Evolutionary conservation across 2,797 vertebrate species (phyloP).

Genomic region (Coreius guichenoti): DNA sequence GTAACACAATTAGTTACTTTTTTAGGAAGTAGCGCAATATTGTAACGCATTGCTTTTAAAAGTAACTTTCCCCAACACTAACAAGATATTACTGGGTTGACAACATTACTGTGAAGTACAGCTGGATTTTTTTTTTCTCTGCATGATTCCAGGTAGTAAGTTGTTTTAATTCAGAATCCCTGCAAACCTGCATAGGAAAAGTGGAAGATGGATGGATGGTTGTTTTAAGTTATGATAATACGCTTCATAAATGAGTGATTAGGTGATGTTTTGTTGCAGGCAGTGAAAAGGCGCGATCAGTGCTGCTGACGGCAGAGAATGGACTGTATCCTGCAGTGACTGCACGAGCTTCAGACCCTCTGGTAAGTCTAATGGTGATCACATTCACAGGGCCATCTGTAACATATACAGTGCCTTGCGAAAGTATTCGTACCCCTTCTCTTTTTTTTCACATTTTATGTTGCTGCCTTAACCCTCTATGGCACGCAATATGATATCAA

Average conservation of each 20-base stretch:
- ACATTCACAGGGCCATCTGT: background rate
- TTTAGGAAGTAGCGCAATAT: background rate
- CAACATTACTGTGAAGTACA: background rate
- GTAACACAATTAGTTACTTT: background rate
- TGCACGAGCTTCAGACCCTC: background rate
- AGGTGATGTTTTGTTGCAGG: conserved; percentile 57
- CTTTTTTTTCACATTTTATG: too few relatives aligned
- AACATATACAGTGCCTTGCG: too few relatives aligned
- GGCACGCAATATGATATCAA: too few relatives aligned
- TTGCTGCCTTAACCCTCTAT: too few relatives aligned
- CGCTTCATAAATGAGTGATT: conserved; percentile 6
- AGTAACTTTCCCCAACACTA: background rate
- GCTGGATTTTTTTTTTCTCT: background rate
- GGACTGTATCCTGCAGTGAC: conserved; percentile 51
- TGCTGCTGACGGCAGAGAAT: conserved; percentile 55
- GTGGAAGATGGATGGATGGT: background rate
- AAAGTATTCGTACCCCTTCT: too few relatives aligned
- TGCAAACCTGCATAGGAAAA: background rate
- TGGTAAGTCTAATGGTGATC: conserved; percentile 43
- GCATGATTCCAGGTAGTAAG: background rate
- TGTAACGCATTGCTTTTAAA: background rate
- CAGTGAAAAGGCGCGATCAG: conserved; percentile 54
- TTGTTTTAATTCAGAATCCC: background rate
- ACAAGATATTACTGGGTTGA: background rate
- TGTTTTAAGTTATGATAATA: background rate